Base-by-base conservation (phyloP, 2,113 vertebrate species). In the Canis aureus region DNA sequence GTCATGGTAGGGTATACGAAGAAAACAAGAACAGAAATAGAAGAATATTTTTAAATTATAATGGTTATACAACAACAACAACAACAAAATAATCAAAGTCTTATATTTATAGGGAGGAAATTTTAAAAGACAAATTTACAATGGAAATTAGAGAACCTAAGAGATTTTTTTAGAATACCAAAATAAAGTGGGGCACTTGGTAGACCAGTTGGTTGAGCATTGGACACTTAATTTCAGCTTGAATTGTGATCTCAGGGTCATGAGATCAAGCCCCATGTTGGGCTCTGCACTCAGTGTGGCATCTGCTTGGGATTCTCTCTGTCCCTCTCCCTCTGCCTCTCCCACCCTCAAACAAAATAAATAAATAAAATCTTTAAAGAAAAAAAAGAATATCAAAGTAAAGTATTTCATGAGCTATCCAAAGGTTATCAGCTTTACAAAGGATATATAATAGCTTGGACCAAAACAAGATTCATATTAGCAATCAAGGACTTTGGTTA, bases 51-150 rank as follows among this genome's bases (percentile, higher is more conserved):
- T 82, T 3, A 57, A 22, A 82, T 92, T 78, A 51, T 67, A 96
- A 82, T 35, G 49, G 38, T 55, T 43, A 86, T 51, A 92, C 27
- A 84, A 35, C 35, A 35, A 35, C 35, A 35, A 94, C 32, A 88
- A 87, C 74, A 19, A 19, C 0, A 62, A 79, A 59, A 67, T 71
- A 69, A 55, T 6, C 10, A 25, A 83, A 84, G 32, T 62, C 93
- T 95, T 62, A 84, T 97, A 97, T 96, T 96, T 97, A 94, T 43
- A 66, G 59, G n/a, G n/a, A 89, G 90, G 76, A 76, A 96, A 90
- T 85, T 95, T 59, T 25, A 85, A 91, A 95, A 96, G 95, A 71
- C 7, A 81, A 96, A 92, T 85, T 95, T 84, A 49, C 12, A 38
- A 76, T 92, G 22, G 49, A 95, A 96, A 96, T 78, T 0, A 79